A percentile compares a stretch with the other conserved stretches of the same genome.
phyloP scores from a whole-genome alignment of 2,113 vertebrate species.

The Macquaria australasica region DNA sequence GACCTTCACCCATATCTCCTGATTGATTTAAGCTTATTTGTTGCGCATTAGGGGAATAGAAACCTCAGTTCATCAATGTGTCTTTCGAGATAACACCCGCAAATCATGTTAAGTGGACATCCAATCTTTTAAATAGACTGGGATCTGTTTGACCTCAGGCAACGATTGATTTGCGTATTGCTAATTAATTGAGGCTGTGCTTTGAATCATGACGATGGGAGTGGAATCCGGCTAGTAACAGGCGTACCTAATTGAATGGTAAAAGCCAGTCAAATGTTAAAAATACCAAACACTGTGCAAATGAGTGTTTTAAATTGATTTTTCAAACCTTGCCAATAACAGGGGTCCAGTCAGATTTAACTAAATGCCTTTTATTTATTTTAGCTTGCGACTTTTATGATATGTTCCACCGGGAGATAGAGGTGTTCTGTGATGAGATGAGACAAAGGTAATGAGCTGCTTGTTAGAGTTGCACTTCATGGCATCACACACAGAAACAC shows the following conservation, averaged over 20 bases:
- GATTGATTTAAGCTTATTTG: conserved; percentile 56
- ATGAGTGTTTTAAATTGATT: conserved; percentile 10
- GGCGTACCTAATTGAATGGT: neutral
- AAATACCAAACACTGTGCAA: conserved; percentile 29
- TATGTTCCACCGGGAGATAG: neutral
- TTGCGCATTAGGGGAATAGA: conserved; percentile 54
- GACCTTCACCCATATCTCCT: conserved; percentile 29
- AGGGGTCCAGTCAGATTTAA: neutral
- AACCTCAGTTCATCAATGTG: conserved; percentile 64
- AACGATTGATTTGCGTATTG: conserved; percentile 64
- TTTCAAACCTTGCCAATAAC: conserved; percentile 16
- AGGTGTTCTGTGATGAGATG: conserved; percentile 48
- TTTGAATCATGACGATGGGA: conserved; percentile 39
- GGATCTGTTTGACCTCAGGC: conserved; percentile 65
- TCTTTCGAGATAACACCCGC: conserved; percentile 58
- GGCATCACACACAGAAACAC: conserved; percentile 4
- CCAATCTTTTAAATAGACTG: conserved; percentile 64
- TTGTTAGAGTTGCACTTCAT: conserved; percentile 31
- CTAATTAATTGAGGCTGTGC: conserved; percentile 70
- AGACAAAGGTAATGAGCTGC: conserved; percentile 55
- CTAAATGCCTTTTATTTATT: neutral
- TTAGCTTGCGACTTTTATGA: conserved; percentile 3
- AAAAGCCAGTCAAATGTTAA: neutral
- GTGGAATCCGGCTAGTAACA: neutral
- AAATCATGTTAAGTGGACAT: conserved; percentile 68